These are phyloP conservation scores for Lonchura striata DNA, from an alignment of 2,113 vertebrate genomes.

Conservation along the genomic window DNA sequence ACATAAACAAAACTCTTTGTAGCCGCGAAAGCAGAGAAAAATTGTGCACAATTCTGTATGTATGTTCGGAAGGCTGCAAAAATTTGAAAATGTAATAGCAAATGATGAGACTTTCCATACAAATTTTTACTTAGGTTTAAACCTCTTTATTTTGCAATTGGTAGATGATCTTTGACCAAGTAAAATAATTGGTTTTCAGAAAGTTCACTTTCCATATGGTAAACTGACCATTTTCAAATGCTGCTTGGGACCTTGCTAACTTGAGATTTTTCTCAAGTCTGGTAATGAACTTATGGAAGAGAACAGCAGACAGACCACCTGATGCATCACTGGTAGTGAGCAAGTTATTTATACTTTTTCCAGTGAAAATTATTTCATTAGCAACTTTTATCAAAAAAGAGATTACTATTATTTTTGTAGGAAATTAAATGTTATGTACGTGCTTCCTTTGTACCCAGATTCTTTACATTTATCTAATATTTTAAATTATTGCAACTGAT, in stretches of 20 bases:
- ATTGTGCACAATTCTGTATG: not conserved
- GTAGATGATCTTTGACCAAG: not conserved
- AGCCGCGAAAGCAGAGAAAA: not conserved
- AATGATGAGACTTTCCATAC: rapidly evolving
- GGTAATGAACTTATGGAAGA: not conserved
- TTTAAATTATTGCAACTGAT: not conserved
- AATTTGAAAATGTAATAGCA: not conserved
- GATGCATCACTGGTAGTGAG: not conserved
- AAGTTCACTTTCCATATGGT: not conserved
- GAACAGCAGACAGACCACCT: not conserved
- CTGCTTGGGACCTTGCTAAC: not conserved
- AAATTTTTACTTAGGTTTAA: not conserved
- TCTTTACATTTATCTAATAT: not conserved
- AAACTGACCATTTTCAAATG: not conserved
- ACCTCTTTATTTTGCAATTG: not conserved
- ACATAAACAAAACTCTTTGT: not conserved
- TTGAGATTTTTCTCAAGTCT: not conserved
- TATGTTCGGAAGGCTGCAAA: not conserved
- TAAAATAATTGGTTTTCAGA: not conserved
- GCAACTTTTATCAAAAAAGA: not conserved
- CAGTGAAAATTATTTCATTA: not conserved
- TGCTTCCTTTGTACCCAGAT: not conserved
- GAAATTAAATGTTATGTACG: rapidly evolving
- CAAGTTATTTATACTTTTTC: not conserved
- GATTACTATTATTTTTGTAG: rapidly evolving